Conservation (phyloP, 2,113 vertebrate species). For the Eudyptes chrysolophus region DNA sequence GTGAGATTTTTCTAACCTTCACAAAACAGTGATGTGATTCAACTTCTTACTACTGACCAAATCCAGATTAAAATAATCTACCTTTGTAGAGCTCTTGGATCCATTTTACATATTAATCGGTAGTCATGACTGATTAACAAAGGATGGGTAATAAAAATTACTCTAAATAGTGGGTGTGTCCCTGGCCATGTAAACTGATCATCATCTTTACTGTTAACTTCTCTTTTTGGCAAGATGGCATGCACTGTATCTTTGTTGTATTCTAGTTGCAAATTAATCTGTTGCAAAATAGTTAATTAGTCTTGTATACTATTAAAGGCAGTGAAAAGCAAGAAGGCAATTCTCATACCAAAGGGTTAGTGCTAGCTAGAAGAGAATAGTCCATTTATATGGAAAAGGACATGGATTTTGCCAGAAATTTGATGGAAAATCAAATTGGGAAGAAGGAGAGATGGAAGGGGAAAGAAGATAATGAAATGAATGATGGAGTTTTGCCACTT, state of each 20-base stretch:
- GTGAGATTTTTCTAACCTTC: conserved; percentile 38
- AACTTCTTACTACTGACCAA: neutral
- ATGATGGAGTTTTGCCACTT: neutral
- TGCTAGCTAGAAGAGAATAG: neutral
- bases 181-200: neutral
- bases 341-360: neutral
- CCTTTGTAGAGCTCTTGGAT: neutral
- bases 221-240: neutral
- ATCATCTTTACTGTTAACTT: neutral
- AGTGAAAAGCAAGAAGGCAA: neutral
- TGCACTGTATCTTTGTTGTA: neutral
- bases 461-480: neutral
- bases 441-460: neutral
- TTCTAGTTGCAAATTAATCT: neutral
- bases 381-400: neutral
- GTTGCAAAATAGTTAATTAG: neutral
- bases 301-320: neutral
- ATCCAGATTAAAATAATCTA: neutral
- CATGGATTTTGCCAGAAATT: neutral
- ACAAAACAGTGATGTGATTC: neutral
- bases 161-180: neutral
- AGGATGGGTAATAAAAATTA: neutral
- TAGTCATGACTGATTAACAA: neutral
- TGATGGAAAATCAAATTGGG: neutral
- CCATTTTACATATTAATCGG: neutral